Conservation (phyloP, 1,140 invertebrate species). For the Plodia interpunctella region DNA sequence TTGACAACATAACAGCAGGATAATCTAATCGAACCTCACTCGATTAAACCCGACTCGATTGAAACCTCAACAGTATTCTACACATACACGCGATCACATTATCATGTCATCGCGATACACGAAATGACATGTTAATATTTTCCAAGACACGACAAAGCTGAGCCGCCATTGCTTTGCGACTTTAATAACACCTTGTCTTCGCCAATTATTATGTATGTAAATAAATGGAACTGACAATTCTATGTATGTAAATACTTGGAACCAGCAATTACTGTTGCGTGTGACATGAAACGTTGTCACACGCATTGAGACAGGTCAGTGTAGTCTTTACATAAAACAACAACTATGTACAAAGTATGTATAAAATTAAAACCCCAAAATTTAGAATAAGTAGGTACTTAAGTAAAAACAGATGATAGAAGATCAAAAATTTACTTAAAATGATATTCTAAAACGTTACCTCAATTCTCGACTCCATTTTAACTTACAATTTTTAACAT, state of each 20-base stretch:
- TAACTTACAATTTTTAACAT: no score
- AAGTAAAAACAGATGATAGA: no score
- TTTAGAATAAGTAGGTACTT: no score
- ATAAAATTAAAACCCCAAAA: no score
- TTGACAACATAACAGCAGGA: no score
- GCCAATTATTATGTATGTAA: neutral
- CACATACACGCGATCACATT: neutral
- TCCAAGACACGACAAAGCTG: neutral
- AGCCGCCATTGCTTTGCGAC: neutral
- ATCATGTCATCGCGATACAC: neutral
- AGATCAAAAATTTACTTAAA: no score
- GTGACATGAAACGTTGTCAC: neutral
- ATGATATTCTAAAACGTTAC: no score
- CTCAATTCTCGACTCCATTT: no score
- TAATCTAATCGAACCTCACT: no score
- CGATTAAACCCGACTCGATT: neutral
- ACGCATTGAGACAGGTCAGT: neutral
- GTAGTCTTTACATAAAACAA: neutral
- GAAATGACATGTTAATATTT: conserved; percentile 2
- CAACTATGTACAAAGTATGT: no score
- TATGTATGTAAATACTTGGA: conserved; percentile 5
- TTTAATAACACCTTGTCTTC: neutral
- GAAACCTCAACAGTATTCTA: neutral
- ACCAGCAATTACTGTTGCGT: neutral
- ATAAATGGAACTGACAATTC: neutral